Percentiles rank a stretch among this genome's conserved stretches.
Evolutionary conservation across 2,113 vertebrate species (phyloP).

Genomic region (Oncorhynchus tshawytscha): DNA sequence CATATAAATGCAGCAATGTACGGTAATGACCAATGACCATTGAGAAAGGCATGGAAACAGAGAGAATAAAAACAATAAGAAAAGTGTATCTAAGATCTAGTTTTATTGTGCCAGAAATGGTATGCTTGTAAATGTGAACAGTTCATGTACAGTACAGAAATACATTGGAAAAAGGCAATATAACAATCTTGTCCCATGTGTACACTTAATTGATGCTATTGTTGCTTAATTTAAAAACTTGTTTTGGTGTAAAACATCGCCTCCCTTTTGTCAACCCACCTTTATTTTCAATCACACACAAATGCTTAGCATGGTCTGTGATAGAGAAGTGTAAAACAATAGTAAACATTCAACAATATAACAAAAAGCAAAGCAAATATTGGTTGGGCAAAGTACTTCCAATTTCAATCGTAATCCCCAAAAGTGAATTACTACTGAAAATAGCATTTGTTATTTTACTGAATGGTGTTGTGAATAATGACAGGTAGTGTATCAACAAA

Average conservation of each 20-base stretch:
- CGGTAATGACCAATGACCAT: not conserved
- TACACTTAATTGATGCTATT: too few species aligned
- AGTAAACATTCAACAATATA: constrained; percentile 39
- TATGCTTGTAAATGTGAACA: constrained; percentile 41
- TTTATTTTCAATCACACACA: not conserved
- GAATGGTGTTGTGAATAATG: not conserved
- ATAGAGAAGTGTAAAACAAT: constrained; percentile 16
- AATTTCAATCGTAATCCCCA: constrained; percentile 45
- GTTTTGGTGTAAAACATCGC: not conserved
- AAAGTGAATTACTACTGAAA: constrained; percentile 22
- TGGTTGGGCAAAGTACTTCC: constrained; percentile 46
- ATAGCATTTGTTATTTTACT: constrained; percentile 13
- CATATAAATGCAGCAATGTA: too few species aligned
- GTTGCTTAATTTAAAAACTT: too few species aligned
- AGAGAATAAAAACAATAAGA: constrained; percentile 22
- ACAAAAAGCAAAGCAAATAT: constrained; percentile 32
- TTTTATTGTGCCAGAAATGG: constrained; percentile 65
- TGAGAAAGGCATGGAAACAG: not conserved
- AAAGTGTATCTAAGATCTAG: constrained; percentile 37
- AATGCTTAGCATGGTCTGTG: not conserved
- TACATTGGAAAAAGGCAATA: constrained; percentile 41
- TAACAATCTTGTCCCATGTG: constrained; percentile 9
- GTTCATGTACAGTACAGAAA: constrained; percentile 28
- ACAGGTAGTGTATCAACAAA: not conserved
- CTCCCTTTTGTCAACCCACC: constrained; percentile 47